Evolutionary conservation across 2,888 invertebrate genomes (phyloP).

Genomic region (Mythimna lalbum): DNA sequence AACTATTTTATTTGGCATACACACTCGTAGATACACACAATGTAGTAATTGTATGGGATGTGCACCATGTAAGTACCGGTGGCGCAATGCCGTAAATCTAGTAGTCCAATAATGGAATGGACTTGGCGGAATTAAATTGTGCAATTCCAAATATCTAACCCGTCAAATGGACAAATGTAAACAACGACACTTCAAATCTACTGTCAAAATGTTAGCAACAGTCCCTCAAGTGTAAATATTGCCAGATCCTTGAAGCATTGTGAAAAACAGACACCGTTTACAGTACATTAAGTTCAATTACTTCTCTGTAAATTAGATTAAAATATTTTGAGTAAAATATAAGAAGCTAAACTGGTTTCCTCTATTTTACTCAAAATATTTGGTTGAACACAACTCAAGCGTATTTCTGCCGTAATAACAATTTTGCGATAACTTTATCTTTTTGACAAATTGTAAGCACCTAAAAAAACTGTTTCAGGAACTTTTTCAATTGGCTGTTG

Average conservation of each 20-base stretch:
- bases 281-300: not conserved
- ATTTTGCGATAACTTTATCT: not conserved
- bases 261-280: conserved; percentile 36
- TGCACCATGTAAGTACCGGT: too few relatives aligned
- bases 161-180: too few relatives aligned
- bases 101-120: too few relatives aligned
- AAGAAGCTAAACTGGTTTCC: not conserved
- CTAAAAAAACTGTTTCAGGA: too few relatives aligned
- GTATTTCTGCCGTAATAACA: not conserved
- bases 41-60: too few relatives aligned
- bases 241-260: conserved; percentile 17
- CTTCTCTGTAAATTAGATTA: conserved; percentile 37
- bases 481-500: too few relatives aligned
- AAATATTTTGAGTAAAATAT: too few relatives aligned
- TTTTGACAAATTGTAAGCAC: not conserved
- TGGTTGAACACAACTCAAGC: not conserved
- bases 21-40: too few relatives aligned
- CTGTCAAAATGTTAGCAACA: conserved; percentile 40
- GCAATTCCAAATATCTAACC: too few relatives aligned
- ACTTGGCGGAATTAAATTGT: too few relatives aligned
- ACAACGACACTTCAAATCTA: conserved; percentile 15
- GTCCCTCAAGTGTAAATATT: conserved; percentile 19
- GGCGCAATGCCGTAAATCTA: too few relatives aligned
- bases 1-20: too few relatives aligned
- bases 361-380: conserved; percentile 6